Evolutionary conservation across 2,113 vertebrate species (phyloP).

Genomic region (Cinclus cinclus): DNA sequence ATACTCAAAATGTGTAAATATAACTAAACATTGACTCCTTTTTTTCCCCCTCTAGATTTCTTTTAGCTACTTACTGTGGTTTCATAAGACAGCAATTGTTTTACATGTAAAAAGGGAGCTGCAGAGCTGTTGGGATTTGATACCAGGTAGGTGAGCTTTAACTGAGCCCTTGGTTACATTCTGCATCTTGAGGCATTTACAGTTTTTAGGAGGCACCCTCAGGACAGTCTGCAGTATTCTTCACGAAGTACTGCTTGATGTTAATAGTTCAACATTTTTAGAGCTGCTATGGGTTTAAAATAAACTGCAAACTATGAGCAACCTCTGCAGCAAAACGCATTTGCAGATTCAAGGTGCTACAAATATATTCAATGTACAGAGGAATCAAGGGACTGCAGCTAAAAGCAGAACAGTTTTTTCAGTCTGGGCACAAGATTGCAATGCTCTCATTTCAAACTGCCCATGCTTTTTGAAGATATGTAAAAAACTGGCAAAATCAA

Average conservation of each 20-base stretch:
- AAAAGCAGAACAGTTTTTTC: not conserved
- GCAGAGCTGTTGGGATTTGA: not conserved
- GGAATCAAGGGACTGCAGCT: not conserved
- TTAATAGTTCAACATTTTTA: not conserved
- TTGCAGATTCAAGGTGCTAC: not conserved
- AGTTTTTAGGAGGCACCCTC: not conserved
- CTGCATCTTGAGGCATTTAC: not conserved
- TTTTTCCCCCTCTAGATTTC: slow-evolving; percentile 4
- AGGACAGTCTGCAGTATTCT: not conserved
- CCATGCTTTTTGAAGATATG: not conserved
- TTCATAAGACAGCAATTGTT: slow-evolving; percentile 25
- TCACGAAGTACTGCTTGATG: not conserved
- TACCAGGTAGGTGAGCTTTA: not conserved
- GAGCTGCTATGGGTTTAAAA: not conserved
- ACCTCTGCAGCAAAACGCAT: not conserved
- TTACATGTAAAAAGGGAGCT: not conserved
- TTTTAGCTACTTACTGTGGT: slow-evolving; percentile 4
- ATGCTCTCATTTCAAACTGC: not conserved
- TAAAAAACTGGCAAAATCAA: not conserved
- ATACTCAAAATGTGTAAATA: not conserved
- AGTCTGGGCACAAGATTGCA: not conserved
- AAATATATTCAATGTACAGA: not conserved
- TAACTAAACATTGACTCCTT: not conserved
- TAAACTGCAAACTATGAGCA: not conserved
- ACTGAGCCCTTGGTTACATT: not conserved